Percentiles rank a stretch among this genome's conserved stretches.
These are phyloP conservation scores for Drosophila testacea DNA, from an alignment of 2,888 invertebrate species.

Conservation along the genomic window DNA sequence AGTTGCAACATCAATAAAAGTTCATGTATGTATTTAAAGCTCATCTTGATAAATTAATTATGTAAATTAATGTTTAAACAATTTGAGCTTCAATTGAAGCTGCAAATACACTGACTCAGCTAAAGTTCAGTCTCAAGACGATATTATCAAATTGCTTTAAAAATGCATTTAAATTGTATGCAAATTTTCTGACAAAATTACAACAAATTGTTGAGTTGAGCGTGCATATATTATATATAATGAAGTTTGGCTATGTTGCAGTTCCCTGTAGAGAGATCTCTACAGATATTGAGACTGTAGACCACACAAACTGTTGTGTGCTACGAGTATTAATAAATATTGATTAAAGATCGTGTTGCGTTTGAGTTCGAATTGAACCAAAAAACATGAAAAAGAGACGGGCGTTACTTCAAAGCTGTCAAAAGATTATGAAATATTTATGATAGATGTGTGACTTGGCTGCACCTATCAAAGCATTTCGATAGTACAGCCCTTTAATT, in stretches of 20 bases:
- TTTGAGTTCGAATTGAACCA: constrained; percentile 36
- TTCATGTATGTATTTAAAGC: no score
- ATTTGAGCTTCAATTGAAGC: not conserved
- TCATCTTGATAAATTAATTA: no score
- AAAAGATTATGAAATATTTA: constrained; percentile 57
- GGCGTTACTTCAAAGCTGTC: constrained; percentile 52
- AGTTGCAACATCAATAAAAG: not conserved
- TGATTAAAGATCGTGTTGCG: constrained; percentile 34
- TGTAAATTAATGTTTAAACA: no score
- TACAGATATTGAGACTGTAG: constrained; percentile 5
- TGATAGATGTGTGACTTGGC: constrained; percentile 56
- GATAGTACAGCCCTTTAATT: constrained; percentile 49
- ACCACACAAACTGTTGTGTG: constrained; percentile 33
- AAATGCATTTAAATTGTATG: constrained; percentile 44
- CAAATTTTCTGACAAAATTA: constrained; percentile 46
- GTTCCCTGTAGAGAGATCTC: not conserved
- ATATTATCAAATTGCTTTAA: constrained; percentile 15
- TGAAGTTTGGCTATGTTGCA: constrained; percentile 16
- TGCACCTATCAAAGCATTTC: constrained; percentile 55
- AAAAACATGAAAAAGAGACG: constrained; percentile 11
- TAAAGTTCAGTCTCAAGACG: constrained; percentile 9
- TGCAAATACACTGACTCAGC: not conserved
- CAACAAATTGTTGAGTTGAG: constrained; percentile 26
- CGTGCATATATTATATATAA: not conserved
- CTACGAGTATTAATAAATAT: constrained; percentile 35